Conservation (phyloP, 92 coral and sea anemone genomes). For the Anthopleura xanthogrammica region DNA sequence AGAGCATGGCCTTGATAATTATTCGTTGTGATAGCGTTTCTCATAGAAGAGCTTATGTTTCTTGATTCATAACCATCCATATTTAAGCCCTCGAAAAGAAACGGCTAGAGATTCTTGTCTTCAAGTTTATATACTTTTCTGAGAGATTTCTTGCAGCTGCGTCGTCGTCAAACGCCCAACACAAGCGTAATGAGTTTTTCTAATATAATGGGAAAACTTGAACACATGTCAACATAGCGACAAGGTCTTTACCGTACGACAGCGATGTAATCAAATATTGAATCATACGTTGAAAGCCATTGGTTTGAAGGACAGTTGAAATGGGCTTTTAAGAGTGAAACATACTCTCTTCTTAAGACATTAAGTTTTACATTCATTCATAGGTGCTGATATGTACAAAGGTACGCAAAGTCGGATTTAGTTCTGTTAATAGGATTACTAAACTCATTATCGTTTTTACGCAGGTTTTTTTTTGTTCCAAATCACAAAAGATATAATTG, state of each 20-base stretch:
- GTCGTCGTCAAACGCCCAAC: background rate
- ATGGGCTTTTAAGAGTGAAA: background rate
- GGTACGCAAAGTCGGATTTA: too few species aligned
- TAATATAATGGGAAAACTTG: background rate
- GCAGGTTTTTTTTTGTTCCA: too few species aligned
- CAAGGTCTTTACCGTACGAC: conserved; percentile 9
- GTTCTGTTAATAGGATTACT: too few species aligned
- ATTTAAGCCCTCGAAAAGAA: background rate
- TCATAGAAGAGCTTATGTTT: conserved; percentile 57
- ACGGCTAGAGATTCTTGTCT: background rate
- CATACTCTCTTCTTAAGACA: background rate
- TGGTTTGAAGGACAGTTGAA: conserved; percentile 3
- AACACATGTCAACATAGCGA: conserved; percentile 10
- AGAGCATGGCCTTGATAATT: conserved; percentile 48
- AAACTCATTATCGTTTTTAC: too few species aligned
- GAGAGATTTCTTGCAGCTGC: background rate
- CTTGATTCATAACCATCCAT: conserved; percentile 59
- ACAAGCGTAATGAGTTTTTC: background rate
- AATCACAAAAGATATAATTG: too few species aligned
- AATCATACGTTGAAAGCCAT: conserved; percentile 11
- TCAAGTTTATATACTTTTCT: background rate
- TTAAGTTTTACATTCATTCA: background rate
- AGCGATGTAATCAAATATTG: conserved; percentile 20
- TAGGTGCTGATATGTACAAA: too few species aligned
- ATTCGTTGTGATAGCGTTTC: conserved; percentile 62